These are phyloP conservation scores for Athalia circularis DNA, from an alignment of 2,888 invertebrate species.

Conservation along the genomic window DNA sequence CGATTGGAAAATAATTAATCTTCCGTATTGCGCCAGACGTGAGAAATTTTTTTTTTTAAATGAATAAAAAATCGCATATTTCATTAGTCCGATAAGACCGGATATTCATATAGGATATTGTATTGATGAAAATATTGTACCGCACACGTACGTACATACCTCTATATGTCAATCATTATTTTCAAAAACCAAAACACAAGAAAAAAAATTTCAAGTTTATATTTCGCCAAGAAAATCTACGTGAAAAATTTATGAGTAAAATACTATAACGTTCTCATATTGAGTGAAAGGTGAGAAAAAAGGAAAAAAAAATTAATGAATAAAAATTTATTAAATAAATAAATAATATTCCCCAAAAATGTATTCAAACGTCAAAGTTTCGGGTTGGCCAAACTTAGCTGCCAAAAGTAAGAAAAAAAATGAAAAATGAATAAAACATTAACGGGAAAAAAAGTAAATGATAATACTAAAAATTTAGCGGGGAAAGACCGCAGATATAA, in stretches of 20 bases:
- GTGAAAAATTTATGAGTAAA: background rate
- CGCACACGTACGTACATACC: slow-evolving; percentile 52
- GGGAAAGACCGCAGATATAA: too few relatives aligned
- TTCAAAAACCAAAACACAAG: slow-evolving; percentile 32
- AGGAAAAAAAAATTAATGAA: background rate
- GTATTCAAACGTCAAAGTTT: slow-evolving; percentile 46
- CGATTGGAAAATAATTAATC: too few relatives aligned
- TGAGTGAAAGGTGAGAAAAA: background rate
- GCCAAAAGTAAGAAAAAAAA: slow-evolving; percentile 34
- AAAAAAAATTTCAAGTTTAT: slow-evolving; percentile 22
- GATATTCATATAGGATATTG: slow-evolving; percentile 38
- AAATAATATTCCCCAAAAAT: slow-evolving; percentile 18
- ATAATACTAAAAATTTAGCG: too few relatives aligned
- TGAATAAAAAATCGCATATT: too few relatives aligned
- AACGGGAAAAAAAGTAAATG: too few relatives aligned
- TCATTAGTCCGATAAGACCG: too few relatives aligned
- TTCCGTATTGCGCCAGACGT: too few relatives aligned
- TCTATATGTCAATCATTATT: slow-evolving; percentile 49
- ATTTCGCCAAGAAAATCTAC: slow-evolving; percentile 40
- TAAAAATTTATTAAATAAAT: background rate
- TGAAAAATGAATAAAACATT: slow-evolving; percentile 43
- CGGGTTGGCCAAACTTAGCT: slow-evolving; percentile 55
- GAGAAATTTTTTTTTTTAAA: too few relatives aligned
- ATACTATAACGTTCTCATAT: too few relatives aligned
- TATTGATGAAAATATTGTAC: slow-evolving; percentile 7